Conservation (phyloP, 92 coral and sea anemone species). For the Porites evermanni region DNA sequence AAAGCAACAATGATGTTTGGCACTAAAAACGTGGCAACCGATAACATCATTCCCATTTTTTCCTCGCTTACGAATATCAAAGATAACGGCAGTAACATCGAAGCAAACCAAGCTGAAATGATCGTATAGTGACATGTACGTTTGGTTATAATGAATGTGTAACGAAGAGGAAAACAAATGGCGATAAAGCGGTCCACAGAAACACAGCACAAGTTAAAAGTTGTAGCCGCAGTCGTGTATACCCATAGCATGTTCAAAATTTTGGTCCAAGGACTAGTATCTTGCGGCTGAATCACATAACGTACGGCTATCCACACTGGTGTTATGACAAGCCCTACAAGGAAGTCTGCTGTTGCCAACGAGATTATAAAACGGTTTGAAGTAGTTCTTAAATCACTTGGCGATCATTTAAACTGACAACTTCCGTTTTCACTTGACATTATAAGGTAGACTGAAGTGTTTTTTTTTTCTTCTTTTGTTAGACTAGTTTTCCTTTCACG, state of each 20-base stretch:
- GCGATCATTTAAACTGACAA: no score
- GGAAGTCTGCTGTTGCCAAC: conserved; percentile 36
- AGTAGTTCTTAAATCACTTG: conserved; percentile 8
- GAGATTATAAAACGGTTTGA: conserved; percentile 41
- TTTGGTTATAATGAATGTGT: conserved; percentile 13
- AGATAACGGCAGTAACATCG: neutral
- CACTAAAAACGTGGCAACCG: neutral
- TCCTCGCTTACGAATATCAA: neutral
- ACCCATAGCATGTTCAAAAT: conserved; percentile 1
- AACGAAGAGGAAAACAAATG: conserved; percentile 15
- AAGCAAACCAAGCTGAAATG: neutral
- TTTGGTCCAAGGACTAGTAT: neutral
- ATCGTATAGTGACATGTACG: neutral
- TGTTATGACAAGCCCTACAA: conserved; percentile 34
- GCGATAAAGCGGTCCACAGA: conserved; percentile 14
- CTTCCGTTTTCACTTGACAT: no score
- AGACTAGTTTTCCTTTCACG: no score
- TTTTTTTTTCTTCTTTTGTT: no score
- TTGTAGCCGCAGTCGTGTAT: conserved; percentile 20
- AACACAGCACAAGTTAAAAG: conserved; percentile 19
- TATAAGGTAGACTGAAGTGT: no score
- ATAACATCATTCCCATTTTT: neutral
- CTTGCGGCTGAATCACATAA: neutral
- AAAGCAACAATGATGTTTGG: neutral
- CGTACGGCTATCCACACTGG: neutral